Conservation (phyloP, 2,888 invertebrate species). For the Nycteola revayana region DNA sequence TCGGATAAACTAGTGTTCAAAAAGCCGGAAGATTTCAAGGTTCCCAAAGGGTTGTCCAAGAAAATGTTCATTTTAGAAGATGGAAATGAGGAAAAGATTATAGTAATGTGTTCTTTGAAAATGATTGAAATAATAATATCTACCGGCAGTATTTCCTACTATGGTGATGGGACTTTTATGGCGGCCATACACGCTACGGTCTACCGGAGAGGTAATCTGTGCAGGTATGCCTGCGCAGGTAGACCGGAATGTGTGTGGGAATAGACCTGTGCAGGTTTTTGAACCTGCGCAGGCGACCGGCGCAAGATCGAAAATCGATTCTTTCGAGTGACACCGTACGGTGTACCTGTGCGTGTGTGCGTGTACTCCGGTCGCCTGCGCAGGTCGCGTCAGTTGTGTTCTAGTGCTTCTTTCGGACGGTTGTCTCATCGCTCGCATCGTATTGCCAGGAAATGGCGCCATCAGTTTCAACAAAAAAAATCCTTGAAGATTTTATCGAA, state of each 20-base stretch:
- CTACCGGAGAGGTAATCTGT: neutral
- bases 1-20: no score
- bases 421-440: conserved; percentile 12
- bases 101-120: no score
- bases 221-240: conserved; percentile 3
- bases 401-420: conserved; percentile 14
- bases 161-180: no score
- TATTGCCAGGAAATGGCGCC: conserved; percentile 16
- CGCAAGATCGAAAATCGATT: conserved; percentile 14
- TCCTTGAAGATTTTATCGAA: conserved; percentile 17
- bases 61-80: no score
- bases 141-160: no score
- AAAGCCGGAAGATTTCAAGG: no score
- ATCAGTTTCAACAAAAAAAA: conserved; percentile 14
- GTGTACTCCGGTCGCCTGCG: conserved; percentile 17
- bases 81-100: no score
- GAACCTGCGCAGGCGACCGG: conserved; percentile 13
- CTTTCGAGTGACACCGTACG: conserved; percentile 15
- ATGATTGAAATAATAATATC: no score
- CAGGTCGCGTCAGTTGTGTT: conserved; percentile 24
- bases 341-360: conserved; percentile 18
- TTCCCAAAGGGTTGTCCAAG: no score
- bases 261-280: conserved; percentile 8
- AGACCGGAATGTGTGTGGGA: conserved; percentile 9
- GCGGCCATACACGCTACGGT: conserved; percentile 1